A percentile compares a stretch with the other conserved stretches of the same genome.
Evolutionary conservation across 2,888 invertebrate genomes (phyloP).

Genomic region (Hipparchia semele): DNA sequence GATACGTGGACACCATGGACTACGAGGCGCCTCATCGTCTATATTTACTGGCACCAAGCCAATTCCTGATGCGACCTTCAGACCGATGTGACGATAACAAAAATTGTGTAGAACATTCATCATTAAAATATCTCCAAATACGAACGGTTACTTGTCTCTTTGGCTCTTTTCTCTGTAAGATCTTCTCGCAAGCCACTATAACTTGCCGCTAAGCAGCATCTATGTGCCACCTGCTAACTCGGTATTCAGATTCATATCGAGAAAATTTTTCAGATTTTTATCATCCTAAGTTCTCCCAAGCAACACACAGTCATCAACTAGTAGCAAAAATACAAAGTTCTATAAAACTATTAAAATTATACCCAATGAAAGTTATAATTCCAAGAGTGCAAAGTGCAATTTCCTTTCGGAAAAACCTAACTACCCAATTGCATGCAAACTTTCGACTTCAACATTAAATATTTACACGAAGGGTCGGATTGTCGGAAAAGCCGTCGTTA

Average conservation of each 20-base stretch:
- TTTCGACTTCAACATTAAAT: slow-evolving; percentile 31
- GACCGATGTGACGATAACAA: slow-evolving; percentile 37
- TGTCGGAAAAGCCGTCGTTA: slow-evolving; percentile 39
- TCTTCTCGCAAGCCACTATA: background rate
- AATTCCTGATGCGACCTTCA: slow-evolving; percentile 54
- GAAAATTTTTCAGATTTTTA: too few relatives aligned
- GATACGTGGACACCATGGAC: slow-evolving; percentile 34
- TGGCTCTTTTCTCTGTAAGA: background rate
- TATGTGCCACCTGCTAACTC: too few relatives aligned
- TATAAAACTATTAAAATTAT: background rate
- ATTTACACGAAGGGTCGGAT: slow-evolving; percentile 35
- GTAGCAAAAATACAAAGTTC: background rate
- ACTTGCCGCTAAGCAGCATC: background rate
- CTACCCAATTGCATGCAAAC: slow-evolving; percentile 36
- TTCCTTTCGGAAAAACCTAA: slow-evolving; percentile 37
- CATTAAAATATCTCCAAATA: background rate
- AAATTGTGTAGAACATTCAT: slow-evolving; percentile 21
- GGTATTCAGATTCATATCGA: too few relatives aligned
- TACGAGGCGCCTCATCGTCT: slow-evolving; percentile 62
- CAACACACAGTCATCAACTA: too few relatives aligned
- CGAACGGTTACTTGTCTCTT: background rate
- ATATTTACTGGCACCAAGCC: slow-evolving; percentile 55
- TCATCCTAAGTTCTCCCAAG: too few relatives aligned
- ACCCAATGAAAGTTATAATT: slow-evolving; percentile 9
- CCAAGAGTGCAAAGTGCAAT: slow-evolving; percentile 18